Base-by-base conservation (phyloP, 2,888 invertebrate genomes). In the Habroteleia sp. region DNA sequence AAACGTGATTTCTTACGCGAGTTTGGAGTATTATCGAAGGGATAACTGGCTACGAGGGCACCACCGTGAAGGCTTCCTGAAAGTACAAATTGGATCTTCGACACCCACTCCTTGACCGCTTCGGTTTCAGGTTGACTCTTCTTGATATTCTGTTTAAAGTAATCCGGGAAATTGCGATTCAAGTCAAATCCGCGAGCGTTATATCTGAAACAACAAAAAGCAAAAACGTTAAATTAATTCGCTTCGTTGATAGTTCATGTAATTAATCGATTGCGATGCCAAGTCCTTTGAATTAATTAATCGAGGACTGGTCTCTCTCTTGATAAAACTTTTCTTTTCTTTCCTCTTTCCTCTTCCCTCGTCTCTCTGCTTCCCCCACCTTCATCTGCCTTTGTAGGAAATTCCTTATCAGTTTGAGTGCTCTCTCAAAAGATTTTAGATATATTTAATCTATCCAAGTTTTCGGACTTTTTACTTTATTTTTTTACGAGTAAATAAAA, bases 161-260 rank as follows among this genome's bases (percentile, higher is more conserved):
- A 95, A 89, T 98, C 98, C 0, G 98, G 98, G 89, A 98, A 98
- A 90, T 98, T 98, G 60, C 98, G 93, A 89, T 98, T 98, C 81
- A 98, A 89, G 87, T 98, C 98, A 85, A 94, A 95, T 3, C 95
- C 95, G 29, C 95, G 92, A 0, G 96, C 94, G 87, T 97, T 97
- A 88, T 95, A 95, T 81, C 96, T 95, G 83, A 13, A 82, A 81
- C 58, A 63, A 65, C 8, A 79, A 77, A 52, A 3, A 13, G 5
- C 1, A 7, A 4, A 1, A 10, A 6, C 20, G 39, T 46, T 11
- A 50, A 48, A 14, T 16, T 11, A 37, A 60, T 14, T 25, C n/a
- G n/a, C 3, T 20, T 8, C 4, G 17, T 42, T 25, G 33, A 52
- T 41, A 48, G 41, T 39, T 13, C 20, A 3, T 5, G 20, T 8